phyloP scores from a whole-genome alignment of 2,888 invertebrate species.

The Blera fallax region DNA sequence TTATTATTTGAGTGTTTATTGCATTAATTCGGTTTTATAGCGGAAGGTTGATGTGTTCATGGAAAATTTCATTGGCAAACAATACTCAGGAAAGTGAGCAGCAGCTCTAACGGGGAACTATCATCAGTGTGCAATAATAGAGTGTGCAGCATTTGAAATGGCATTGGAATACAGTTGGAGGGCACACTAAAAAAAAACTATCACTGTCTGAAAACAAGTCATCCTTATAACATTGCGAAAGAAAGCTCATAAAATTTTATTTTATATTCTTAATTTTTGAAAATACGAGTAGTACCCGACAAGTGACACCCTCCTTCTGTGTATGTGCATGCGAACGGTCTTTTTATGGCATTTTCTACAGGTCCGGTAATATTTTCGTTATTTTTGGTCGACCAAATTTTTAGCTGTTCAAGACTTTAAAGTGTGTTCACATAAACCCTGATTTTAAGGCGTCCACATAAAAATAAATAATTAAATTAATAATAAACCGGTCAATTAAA shows the following conservation, averaged over 20 bases:
- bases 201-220: too few species aligned
- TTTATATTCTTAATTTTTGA: not conserved
- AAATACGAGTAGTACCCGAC: not conserved
- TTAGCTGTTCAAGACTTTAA: not conserved
- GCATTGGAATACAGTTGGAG: too few species aligned
- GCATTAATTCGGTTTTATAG: slow-evolving; percentile 8
- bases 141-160: too few species aligned
- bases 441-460: too few species aligned
- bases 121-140: not conserved
- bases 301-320: too few species aligned
- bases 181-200: too few species aligned
- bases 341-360: not conserved
- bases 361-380: not conserved
- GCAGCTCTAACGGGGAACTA: not conserved
- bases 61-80: not conserved
- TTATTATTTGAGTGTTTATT: slow-evolving; percentile 11
- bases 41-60: not conserved
- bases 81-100: not conserved
- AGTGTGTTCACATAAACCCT: too few species aligned
- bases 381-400: not conserved
- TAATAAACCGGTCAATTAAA: too few species aligned
- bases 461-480: too few species aligned
- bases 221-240: too few species aligned
- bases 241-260: not conserved
- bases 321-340: not conserved